Evolutionary conservation across 2,113 vertebrate species (phyloP).

Genomic region (Suricata suricatta): DNA sequence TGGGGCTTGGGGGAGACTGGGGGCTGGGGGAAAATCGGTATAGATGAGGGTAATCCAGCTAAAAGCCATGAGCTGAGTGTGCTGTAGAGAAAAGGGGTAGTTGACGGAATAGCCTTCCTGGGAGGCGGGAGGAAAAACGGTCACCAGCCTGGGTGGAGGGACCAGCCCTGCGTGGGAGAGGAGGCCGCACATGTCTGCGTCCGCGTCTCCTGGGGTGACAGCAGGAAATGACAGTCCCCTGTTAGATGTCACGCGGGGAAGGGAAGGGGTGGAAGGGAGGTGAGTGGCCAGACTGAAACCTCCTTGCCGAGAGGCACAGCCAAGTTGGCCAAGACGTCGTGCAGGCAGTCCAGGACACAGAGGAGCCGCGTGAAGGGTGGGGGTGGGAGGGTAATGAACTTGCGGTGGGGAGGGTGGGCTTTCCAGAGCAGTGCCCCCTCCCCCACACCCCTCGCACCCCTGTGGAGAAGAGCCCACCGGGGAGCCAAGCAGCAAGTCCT

Average conservation of each 20-base stretch:
- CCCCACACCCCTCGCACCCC: not conserved
- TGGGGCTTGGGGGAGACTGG: not conserved
- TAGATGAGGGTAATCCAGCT: not conserved
- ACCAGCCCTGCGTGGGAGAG: not conserved
- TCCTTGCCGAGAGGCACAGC: not conserved
- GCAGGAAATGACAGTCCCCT: not conserved
- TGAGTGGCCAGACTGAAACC: not conserved
- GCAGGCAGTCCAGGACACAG: not conserved
- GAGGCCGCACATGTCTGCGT: not conserved
- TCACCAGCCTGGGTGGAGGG: not conserved
- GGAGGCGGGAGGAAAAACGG: not conserved
- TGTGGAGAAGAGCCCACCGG: not conserved
- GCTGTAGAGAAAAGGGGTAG: not conserved
- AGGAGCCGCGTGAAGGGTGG: not conserved
- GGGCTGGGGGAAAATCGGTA: not conserved
- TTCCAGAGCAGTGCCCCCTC: not conserved
- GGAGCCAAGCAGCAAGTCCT: not conserved
- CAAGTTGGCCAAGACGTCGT: not conserved
- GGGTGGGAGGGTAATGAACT: not conserved
- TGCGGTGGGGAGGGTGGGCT: not conserved
- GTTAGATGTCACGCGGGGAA: not conserved
- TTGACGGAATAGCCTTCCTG: not conserved
- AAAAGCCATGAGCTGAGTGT: not conserved
- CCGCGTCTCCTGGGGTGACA: fast-evolving
- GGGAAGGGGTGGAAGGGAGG: not conserved